Evolutionary conservation across 1,140 invertebrate species (phyloP).

Genomic region (Procambarus virginalis): DNA sequence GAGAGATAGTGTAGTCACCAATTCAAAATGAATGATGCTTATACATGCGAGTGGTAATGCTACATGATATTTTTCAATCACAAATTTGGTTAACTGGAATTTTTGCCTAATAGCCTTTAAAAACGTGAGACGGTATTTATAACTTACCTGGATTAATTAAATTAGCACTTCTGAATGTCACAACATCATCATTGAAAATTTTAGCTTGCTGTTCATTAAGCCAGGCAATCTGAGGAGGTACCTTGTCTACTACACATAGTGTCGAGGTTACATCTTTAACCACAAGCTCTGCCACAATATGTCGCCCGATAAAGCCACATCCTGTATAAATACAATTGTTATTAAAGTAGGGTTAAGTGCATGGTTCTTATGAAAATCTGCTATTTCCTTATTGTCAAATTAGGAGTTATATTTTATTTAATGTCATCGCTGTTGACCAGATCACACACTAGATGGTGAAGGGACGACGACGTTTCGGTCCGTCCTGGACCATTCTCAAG

Average conservation of each 20-base stretch:
- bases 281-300: slow-evolving; percentile 88
- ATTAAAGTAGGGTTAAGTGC: not conserved
- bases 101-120: too few species aligned
- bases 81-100: too few species aligned
- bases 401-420: not conserved
- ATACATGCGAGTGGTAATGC: too few species aligned
- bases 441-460: too few species aligned
- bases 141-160: slow-evolving; percentile 88
- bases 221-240: slow-evolving; percentile 93
- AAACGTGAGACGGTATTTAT: not conserved
- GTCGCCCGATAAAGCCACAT: slow-evolving; percentile 93
- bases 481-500: too few species aligned
- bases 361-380: not conserved
- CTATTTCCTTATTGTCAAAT: not conserved
- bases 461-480: too few species aligned
- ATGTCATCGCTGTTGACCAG: too few species aligned
- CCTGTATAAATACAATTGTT: slow-evolving; percentile 77
- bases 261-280: slow-evolving; percentile 84
- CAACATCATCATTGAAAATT: slow-evolving; percentile 82
- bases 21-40: too few species aligned
- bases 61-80: too few species aligned
- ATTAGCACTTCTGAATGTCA: slow-evolving; percentile 94
- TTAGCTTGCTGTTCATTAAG: slow-evolving; percentile 84
- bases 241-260: slow-evolving; percentile 91
- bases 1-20: too few species aligned